These are phyloP conservation scores for Rhamnusium bicolor DNA, from an alignment of 2,888 invertebrate species.

Conservation along the genomic window DNA sequence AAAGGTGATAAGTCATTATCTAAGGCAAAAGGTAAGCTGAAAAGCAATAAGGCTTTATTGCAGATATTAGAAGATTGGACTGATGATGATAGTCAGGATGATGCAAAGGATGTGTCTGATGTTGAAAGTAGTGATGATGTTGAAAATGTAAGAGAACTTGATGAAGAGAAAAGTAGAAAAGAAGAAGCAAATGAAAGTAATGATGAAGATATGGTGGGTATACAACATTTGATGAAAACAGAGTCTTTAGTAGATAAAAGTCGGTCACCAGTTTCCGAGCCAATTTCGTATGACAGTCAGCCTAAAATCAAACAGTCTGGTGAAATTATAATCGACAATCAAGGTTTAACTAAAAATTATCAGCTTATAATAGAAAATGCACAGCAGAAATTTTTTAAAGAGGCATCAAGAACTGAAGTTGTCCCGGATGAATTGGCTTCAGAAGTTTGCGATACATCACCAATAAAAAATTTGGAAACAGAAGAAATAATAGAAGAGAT, in stretches of 20 bases:
- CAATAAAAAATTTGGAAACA: background rate
- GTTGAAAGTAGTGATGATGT: slow-evolving; percentile 16
- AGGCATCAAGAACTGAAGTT: background rate
- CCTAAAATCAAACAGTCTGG: background rate
- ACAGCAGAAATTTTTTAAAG: background rate
- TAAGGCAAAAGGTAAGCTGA: slow-evolving; percentile 5
- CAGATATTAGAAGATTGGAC: slow-evolving; percentile 56
- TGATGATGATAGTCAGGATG: slow-evolving; percentile 54
- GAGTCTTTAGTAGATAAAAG: slow-evolving; percentile 3
- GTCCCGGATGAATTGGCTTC: background rate
- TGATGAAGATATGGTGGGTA: background rate
- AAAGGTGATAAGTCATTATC: background rate
- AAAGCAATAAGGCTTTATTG: slow-evolving; percentile 39
- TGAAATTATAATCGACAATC: background rate
- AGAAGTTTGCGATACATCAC: background rate
- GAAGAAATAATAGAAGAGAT: slow-evolving; percentile 23
- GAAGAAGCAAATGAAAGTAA: background rate
- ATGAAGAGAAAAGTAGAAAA: background rate
- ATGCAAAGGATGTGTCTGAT: slow-evolving; percentile 29
- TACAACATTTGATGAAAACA: background rate
- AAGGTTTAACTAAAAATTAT: background rate
- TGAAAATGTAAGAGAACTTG: background rate
- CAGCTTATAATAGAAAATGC: slow-evolving; percentile 1
- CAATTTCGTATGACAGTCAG: background rate
- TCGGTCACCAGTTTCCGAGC: background rate